These are phyloP conservation scores for Coluber constrictor DNA, from an alignment of 2,797 vertebrate species.

Conservation along the genomic window DNA sequence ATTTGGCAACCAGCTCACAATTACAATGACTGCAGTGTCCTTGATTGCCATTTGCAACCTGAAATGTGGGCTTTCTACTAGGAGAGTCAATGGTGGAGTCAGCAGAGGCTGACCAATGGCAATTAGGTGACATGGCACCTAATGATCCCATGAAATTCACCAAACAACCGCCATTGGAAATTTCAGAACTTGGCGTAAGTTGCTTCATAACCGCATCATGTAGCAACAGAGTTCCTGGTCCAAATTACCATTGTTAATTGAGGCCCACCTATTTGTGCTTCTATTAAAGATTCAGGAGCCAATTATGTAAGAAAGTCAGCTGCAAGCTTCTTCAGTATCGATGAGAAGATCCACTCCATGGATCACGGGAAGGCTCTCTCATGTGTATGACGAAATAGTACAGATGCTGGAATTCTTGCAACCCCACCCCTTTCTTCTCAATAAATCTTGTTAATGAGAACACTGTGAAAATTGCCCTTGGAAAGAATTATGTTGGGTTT, in stretches of 20 bases:
- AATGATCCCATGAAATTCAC: neutral
- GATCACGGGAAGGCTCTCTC: neutral
- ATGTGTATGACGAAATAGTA: neutral
- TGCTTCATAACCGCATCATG: neutral
- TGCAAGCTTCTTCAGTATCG: neutral
- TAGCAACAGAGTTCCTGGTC: neutral
- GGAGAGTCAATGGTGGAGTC: neutral
- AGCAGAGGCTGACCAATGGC: neutral
- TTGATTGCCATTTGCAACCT: neutral
- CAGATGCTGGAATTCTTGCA: neutral
- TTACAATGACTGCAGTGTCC: neutral
- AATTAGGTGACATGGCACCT: neutral
- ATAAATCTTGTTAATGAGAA: neutral
- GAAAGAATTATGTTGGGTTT: neutral
- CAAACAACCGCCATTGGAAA: neutral
- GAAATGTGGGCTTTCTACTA: neutral
- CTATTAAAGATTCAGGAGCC: neutral
- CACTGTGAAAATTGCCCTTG: neutral
- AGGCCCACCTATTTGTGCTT: neutral
- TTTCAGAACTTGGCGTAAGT: neutral
- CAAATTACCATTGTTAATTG: neutral
- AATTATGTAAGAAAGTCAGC: neutral
- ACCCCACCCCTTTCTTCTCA: neutral
- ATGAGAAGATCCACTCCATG: neutral
- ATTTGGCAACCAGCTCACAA: neutral